Evolutionary conservation across 2,888 invertebrate species (phyloP).

Genomic region (Dolichomitus sp.): DNA sequence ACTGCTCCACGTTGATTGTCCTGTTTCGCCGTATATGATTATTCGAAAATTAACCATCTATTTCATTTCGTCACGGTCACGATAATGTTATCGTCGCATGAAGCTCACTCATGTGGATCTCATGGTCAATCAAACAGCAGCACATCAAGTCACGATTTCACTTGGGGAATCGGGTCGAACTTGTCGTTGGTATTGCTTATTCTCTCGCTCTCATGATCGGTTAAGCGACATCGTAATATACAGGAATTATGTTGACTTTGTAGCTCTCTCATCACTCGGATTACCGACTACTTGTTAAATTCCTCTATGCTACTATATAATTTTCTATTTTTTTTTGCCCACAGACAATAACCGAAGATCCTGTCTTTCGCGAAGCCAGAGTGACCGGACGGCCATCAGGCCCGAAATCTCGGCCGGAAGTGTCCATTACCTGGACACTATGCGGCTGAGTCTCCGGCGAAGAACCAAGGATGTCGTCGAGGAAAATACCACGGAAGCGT

Average conservation of each 20-base stretch:
- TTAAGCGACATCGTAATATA: slow-evolving; percentile 9
- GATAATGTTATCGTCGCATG: slow-evolving; percentile 6
- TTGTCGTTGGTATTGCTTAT: slow-evolving; percentile 2
- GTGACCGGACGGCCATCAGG: slow-evolving; percentile 86
- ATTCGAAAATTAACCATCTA: slow-evolving; percentile 38
- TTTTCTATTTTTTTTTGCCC: slow-evolving; percentile 8
- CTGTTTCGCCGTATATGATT: slow-evolving; percentile 2
- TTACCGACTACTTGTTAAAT: neutral
- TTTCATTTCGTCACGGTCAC: slow-evolving; percentile 38
- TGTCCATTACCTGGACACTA: slow-evolving; percentile 93
- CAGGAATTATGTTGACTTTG: neutral
- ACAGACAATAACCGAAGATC: slow-evolving; percentile 69
- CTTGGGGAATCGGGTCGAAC: slow-evolving; percentile 55
- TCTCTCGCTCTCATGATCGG: neutral
- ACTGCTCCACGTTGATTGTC: neutral
- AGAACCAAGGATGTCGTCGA: slow-evolving; percentile 86
- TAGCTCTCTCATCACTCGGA: neutral
- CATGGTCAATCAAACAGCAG: slow-evolving; percentile 31
- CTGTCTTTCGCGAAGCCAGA: slow-evolving; percentile 83
- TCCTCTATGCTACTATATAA: neutral
- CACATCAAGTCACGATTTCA: slow-evolving; percentile 51
- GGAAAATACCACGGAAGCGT: slow-evolving; percentile 16
- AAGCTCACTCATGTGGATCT: slow-evolving; percentile 2
- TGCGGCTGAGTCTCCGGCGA: slow-evolving; percentile 91
- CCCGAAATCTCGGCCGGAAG: slow-evolving; percentile 86